Conservation (phyloP, 2,888 invertebrate genomes). For the Nomada ruficornis region DNA sequence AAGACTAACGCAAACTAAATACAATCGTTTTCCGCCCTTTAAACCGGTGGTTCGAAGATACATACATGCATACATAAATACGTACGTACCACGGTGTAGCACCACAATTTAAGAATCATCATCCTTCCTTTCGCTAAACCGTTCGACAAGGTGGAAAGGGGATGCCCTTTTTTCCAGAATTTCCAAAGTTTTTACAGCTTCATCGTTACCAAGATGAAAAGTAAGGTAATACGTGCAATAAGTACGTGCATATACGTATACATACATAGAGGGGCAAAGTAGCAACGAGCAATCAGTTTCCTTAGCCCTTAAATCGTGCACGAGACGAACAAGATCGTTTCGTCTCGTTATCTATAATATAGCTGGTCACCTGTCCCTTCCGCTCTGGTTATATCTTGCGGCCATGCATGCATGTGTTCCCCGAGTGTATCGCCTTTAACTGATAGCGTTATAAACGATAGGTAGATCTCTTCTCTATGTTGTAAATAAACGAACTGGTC, state of each 20-base stretch:
- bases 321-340: constrained; percentile 6
- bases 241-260: constrained; percentile 33
- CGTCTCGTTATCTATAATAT: constrained; percentile 1
- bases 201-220: constrained; percentile 61
- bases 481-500: constrained; percentile 56
- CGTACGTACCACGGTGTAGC: constrained; percentile 1
- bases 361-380: neutral
- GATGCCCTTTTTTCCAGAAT: constrained; percentile 38
- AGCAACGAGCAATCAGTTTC: constrained; percentile 50
- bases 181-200: constrained; percentile 76
- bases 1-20: neutral
- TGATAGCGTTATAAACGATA: constrained; percentile 59
- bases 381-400: constrained; percentile 50
- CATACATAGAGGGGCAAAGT: constrained; percentile 40
- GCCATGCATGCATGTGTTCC: constrained; percentile 66
- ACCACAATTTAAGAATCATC: constrained; percentile 12
- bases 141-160: neutral
- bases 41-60: neutral
- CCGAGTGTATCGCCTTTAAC: constrained; percentile 67
- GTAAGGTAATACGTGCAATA: constrained; percentile 52
- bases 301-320: constrained; percentile 5
- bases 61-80: neutral
- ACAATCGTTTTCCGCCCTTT: constrained; percentile 19
- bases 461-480: constrained; percentile 60
- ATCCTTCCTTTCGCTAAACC: neutral